Conservation (phyloP, 2,797 vertebrate species). For the Sebastes taczanowskii region DNA sequence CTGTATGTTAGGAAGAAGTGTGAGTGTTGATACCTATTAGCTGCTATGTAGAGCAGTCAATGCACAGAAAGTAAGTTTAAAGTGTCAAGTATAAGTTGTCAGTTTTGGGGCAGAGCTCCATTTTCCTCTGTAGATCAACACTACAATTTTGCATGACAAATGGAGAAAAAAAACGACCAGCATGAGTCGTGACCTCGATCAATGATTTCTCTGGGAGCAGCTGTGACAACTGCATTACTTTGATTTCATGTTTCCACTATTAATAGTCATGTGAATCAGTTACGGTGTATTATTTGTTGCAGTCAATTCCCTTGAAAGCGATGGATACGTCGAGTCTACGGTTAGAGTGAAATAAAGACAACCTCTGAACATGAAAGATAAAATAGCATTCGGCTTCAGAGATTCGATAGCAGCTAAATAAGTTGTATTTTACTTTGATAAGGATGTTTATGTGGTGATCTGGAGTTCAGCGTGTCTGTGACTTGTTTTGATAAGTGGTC, state of each 20-base stretch:
- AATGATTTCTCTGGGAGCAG: background rate
- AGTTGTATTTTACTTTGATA: constrained; percentile 15
- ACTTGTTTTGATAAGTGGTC: constrained; percentile 43
- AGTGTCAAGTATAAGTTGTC: background rate
- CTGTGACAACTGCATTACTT: constrained; percentile 17
- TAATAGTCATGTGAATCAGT: constrained; percentile 15
- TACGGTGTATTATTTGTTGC: background rate
- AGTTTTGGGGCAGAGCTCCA: background rate
- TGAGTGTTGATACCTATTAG: background rate
- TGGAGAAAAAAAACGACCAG: background rate
- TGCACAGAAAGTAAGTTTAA: background rate
- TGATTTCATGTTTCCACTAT: constrained; percentile 27
- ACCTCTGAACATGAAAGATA: background rate
- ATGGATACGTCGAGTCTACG: background rate
- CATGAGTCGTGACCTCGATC: background rate
- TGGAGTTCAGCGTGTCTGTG: background rate
- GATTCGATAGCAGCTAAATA: background rate
- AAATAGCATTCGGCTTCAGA: background rate
- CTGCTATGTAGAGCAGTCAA: background rate
- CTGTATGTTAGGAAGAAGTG: too few species aligned
- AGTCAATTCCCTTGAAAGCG: background rate
- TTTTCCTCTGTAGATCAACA: background rate
- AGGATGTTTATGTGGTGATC: background rate
- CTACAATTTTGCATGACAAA: background rate
- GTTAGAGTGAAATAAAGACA: constrained; percentile 13